Conservation (phyloP, 2,888 invertebrate species). For the Villa cingulata region DNA sequence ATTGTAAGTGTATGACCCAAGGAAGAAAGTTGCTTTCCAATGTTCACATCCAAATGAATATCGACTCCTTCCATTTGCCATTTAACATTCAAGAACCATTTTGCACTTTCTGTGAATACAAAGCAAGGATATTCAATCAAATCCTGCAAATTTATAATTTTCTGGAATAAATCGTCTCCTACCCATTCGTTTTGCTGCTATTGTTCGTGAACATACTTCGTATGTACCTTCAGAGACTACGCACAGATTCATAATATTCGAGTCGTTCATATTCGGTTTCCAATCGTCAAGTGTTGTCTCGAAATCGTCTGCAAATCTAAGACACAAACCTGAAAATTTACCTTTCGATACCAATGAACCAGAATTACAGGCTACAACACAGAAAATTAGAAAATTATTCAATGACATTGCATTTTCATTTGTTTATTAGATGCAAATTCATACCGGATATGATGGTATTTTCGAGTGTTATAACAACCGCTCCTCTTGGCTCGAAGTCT, state of each 20-base stretch:
- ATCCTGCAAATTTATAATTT: no score
- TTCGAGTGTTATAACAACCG: slow-evolving; percentile 90
- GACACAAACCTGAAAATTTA: slow-evolving; percentile 76
- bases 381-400: not conserved
- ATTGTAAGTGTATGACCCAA: slow-evolving; percentile 91
- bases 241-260: slow-evolving; percentile 76
- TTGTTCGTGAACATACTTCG: slow-evolving; percentile 71
- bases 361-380: slow-evolving; percentile 65
- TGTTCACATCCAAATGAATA: slow-evolving; percentile 88
- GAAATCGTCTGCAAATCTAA: slow-evolving; percentile 94
- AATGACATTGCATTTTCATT: no score
- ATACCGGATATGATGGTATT: slow-evolving; percentile 67
- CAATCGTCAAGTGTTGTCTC: slow-evolving; percentile 93
- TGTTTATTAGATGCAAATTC: slow-evolving; percentile 27
- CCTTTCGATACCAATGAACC: slow-evolving; percentile 93
- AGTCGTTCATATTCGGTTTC: slow-evolving; percentile 78
- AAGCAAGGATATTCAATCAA: no score
- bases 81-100: slow-evolving; percentile 94
- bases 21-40: slow-evolving; percentile 89
- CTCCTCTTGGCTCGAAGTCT: slow-evolving; percentile 71
- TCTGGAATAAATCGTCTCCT: no score
- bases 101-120: slow-evolving; percentile 73
- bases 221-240: slow-evolving; percentile 98
- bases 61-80: slow-evolving; percentile 99
- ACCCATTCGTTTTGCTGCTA: slow-evolving; percentile 72